These are phyloP conservation scores for Xenops minutus DNA, from an alignment of 2,797 vertebrate species.

Conservation along the genomic window DNA sequence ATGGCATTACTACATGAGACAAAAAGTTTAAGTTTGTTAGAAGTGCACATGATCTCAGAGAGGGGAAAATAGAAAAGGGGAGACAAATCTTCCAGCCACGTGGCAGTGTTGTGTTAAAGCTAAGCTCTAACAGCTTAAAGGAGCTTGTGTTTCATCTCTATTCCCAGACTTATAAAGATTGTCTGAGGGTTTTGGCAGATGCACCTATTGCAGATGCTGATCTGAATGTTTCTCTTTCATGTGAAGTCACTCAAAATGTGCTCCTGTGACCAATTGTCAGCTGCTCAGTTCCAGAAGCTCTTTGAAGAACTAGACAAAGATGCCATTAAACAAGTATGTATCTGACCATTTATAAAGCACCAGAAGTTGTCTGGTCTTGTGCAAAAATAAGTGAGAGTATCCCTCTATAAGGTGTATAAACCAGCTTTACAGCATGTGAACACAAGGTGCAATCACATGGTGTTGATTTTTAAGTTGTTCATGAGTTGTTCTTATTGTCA, in stretches of 20 bases:
- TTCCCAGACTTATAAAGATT: not conserved
- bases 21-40: not conserved
- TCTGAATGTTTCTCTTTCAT: constrained; percentile 1
- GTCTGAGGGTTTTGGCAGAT: not conserved
- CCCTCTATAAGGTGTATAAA: not conserved
- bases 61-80: not conserved
- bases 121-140: not conserved
- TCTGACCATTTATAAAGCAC: not conserved
- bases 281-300: constrained; percentile 83
- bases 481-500: not conserved
- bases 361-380: not conserved
- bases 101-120: not conserved
- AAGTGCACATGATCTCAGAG: not conserved
- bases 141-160: not conserved
- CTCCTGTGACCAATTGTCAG: constrained; percentile 72
- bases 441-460: not conserved
- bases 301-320: constrained; percentile 91
- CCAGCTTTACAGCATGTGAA: not conserved
- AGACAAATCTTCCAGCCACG: not conserved
- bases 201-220: not conserved
- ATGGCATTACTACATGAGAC: not conserved
- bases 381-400: not conserved
- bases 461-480: not conserved
- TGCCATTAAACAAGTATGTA: constrained; percentile 83
- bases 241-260: constrained; percentile 74